Evolutionary conservation across 1,140 invertebrate species (phyloP).

Genomic region (Orchestia grillus): DNA sequence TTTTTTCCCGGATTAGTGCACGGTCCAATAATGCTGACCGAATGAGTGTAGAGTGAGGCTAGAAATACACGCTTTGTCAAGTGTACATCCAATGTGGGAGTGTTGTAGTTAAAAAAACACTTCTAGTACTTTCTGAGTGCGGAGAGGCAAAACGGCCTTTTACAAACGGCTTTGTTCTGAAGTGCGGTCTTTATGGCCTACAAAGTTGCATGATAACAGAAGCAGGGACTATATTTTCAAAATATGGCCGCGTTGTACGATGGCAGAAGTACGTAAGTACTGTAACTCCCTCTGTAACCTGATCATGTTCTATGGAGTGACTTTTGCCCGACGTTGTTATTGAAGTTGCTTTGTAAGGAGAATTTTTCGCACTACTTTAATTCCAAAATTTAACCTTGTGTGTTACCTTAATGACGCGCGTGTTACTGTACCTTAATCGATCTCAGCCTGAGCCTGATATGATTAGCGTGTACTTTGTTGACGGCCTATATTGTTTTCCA

Average conservation of each 20-base stretch:
- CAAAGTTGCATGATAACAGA: too few relatives aligned
- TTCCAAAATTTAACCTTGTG: too few relatives aligned
- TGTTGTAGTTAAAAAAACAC: neutral
- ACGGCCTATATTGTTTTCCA: too few relatives aligned
- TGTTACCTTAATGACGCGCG: too few relatives aligned
- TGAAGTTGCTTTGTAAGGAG: too few relatives aligned
- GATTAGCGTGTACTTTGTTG: too few relatives aligned
- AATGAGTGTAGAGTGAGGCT: neutral
- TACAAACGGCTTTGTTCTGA: neutral
- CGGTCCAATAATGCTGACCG: neutral
- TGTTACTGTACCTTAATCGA: too few relatives aligned
- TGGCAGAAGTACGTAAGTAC: neutral
- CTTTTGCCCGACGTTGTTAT: too few relatives aligned
- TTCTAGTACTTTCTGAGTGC: neutral
- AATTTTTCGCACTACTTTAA: too few relatives aligned
- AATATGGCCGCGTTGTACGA: neutral
- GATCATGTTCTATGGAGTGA: too few relatives aligned
- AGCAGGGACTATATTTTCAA: too few relatives aligned
- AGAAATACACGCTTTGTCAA: neutral
- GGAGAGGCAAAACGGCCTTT: neutral
- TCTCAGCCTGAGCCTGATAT: too few relatives aligned
- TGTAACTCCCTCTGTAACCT: neutral
- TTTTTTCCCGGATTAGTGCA: neutral
- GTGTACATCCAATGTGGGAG: neutral
- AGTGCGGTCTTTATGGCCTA: neutral